Evolutionary conservation across 2,797 vertebrate genomes (phyloP), one percentile per base, ranked within the genome.

Genomic region (Zalophus californianus): DNA sequence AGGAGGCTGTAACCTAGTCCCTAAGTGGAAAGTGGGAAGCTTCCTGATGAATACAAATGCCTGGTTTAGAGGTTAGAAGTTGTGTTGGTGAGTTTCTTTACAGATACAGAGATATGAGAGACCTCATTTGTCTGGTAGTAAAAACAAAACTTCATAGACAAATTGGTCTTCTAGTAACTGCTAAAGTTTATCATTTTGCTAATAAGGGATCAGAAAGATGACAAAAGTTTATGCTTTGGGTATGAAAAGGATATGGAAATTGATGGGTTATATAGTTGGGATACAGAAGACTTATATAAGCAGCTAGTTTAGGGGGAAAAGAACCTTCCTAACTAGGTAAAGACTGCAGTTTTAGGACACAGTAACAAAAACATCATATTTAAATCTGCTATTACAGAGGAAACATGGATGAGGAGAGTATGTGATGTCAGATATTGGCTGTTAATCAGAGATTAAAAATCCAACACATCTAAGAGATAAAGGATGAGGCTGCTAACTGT

Each of bases 121-220:
- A 94, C 20, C 44, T 70, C 48, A 88, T 56, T 96, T 32, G 18
- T 80, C 23, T 48, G 82, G 29, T 18, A 14, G 52, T 95, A 77
- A 96, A 90, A 94, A 82, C n/a, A 88, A 95, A 93, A 54, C 54
- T 95, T 79, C 41, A 44, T 52, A 86, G 58, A 85, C 35, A 93
- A 84, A 90, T 12, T 52, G 27, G 72, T 77, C 16, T 75, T 93
- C n/a, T 75, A 95, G n/a, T 18, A 92, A 70, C 70, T 95, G 70
- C 18, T 48, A 73, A 84, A 62, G 48, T 77, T 93, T 93, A 91
- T 79, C 48, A 89, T 13, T 27, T 93, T 62, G 44, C n/a, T 88
- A 85, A 64, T n/a, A 95, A 90, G 32, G 3, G 70, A 84, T 70
- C n/a, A 70, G 66, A 35, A 83, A 96, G 38, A 35, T 64, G 7